phyloP scores from a whole-genome alignment of 37 sponge, comb jelly and placozoan species.

The Amphimedon queenslandica region DNA sequence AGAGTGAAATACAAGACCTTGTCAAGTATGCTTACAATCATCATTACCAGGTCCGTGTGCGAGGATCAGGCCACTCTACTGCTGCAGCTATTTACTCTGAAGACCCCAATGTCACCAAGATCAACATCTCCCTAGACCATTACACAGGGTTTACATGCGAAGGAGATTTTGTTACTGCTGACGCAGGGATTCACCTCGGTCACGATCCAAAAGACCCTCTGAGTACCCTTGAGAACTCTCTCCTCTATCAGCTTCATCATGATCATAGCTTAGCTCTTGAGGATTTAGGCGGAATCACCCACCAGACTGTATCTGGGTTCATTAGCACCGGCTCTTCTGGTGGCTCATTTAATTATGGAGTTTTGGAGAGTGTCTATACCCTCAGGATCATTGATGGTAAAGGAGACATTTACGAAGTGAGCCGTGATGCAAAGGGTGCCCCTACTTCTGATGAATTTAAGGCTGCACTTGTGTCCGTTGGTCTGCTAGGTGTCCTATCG shows the following conservation, averaged over 20 bases:
- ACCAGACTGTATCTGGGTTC: constrained; percentile 17
- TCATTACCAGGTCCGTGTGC: constrained; percentile 5
- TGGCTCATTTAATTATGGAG: constrained; percentile 17
- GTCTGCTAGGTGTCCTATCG: constrained; percentile 1
- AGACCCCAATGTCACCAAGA: constrained; percentile 13
- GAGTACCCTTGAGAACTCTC: constrained; percentile 19
- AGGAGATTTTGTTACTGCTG: constrained; percentile 1
- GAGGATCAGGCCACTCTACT: constrained; percentile 31
- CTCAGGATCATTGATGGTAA: constrained; percentile 20
- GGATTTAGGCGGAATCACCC: constrained; percentile 15
- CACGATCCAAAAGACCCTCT: constrained; percentile 16
- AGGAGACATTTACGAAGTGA: constrained; percentile 11
- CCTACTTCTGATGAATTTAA: background rate
- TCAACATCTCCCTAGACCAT: constrained; percentile 11
- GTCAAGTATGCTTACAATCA: constrained; percentile 22
- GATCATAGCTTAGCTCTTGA: background rate
- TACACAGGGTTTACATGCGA: background rate
- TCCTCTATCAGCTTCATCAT: constrained; percentile 3
- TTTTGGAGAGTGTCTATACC: constrained; percentile 9
- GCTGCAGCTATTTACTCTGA: constrained; percentile 14
- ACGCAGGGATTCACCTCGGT: constrained; percentile 36
- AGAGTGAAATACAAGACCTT: constrained; percentile 20
- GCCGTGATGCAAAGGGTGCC: background rate
- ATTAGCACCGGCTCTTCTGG: constrained; percentile 22
- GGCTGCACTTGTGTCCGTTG: constrained; percentile 2